Evolutionary conservation across 2,113 vertebrate genomes (phyloP), one percentile per base, ranked within the genome.

Genomic region (Onychostruthus taczanowskii): DNA sequence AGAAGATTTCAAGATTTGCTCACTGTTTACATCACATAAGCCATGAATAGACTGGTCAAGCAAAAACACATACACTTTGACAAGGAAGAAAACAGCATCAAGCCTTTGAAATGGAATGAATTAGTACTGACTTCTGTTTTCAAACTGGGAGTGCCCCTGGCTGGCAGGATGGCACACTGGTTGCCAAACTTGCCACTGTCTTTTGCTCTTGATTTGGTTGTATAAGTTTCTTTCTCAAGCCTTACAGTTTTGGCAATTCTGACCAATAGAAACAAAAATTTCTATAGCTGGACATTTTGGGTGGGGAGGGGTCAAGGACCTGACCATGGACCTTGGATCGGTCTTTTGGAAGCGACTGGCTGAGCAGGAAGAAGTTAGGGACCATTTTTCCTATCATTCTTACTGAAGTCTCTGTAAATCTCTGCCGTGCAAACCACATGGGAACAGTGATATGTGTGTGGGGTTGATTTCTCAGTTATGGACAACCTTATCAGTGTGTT

Each of bases 381-480:
- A 18, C 13, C 13, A 22, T 27, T n/a, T 27, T 8, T 11, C 8
- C 7, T 27, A 7, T 39, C 0, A 1, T 67, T 87, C 30, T 67
- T 47, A 30, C 1, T 6, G 0, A 4, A 69, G 12, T n/a, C 17
- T 77, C 15, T 68, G 23, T 52, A 89, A 90, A 72, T 50, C 11
- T 88, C 53, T 80, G 16, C 50, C 27, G 72, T 49, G 6, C 37
- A 66, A 83, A 26, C 11, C 17, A 77, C 2, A 2, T 15, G 23
- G 28, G 46, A 43, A 16, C 49, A 72, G 28, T 39, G 53, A 87
- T 23, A 13, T 41, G 7, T 47, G 12, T 50, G 13, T 39, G 31
- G 23, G 9, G 11, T 27, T 74, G 43, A 16, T 49, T 93, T 88
- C 67, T 69, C 21, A 44, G 11, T 21, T 72, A 27, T n/a, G 39